These are phyloP conservation scores for Eulemur macaco DNA, from an alignment of 2,113 vertebrate species.

Conservation along the genomic window DNA sequence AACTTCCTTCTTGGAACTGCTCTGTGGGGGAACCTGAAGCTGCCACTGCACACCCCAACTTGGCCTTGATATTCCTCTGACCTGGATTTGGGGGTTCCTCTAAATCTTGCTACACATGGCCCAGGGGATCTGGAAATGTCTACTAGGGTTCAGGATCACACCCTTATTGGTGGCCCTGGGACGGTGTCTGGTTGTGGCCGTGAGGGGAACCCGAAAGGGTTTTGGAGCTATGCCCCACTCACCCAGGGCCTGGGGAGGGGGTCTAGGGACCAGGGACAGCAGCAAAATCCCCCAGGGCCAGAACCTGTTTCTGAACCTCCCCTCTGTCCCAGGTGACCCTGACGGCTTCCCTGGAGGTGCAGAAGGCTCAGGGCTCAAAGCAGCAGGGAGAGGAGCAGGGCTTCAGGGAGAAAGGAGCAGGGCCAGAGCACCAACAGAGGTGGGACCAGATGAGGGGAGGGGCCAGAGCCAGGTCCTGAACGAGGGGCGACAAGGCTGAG, in stretches of 20 bases:
- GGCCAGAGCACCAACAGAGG: background rate
- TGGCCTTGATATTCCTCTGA: background rate
- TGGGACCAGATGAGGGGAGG: background rate
- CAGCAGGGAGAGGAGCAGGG: too few relatives aligned
- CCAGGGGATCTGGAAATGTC: background rate
- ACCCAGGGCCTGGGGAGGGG: background rate
- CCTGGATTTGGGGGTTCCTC: background rate
- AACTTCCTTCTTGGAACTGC: background rate
- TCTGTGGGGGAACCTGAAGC: background rate
- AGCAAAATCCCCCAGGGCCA: background rate
- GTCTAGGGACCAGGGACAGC: too few relatives aligned
- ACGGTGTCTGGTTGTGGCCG: background rate
- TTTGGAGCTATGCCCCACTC: background rate
- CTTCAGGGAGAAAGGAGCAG: background rate
- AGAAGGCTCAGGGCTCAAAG: background rate
- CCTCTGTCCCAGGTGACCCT: background rate
- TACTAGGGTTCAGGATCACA: background rate
- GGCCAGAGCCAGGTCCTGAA: background rate
- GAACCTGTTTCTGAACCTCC: background rate
- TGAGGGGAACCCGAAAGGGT: background rate
- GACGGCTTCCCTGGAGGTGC: background rate
- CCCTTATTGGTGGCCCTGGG: background rate
- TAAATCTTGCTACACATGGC: background rate
- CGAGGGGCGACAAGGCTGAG: rapidly evolving
- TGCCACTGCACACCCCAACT: background rate